Percentiles rank a stretch among this genome's conserved stretches.
Evolutionary conservation across 92 coral and sea anemone species (phyloP).

Genomic region (Siderastrea siderea): DNA sequence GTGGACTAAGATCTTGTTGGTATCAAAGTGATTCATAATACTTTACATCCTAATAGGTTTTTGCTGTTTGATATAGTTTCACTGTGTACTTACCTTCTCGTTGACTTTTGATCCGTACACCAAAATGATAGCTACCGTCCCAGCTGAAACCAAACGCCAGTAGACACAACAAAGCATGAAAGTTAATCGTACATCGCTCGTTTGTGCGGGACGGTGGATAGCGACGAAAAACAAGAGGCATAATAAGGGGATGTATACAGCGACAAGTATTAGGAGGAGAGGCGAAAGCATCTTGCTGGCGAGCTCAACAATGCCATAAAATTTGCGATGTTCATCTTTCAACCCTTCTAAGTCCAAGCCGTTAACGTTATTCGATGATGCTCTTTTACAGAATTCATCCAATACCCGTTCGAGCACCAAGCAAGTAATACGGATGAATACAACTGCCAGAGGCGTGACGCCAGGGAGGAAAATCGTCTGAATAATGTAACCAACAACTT

Average conservation of each 20-base stretch:
- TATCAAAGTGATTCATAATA: too few relatives aligned
- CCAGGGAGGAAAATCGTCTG: background rate
- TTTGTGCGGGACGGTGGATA: background rate
- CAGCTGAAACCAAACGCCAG: background rate
- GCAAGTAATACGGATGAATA: background rate
- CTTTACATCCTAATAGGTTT: too few relatives aligned
- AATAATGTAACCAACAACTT: background rate
- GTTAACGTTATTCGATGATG: too few relatives aligned
- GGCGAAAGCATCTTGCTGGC: conserved; percentile 22
- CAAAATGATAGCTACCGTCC: background rate
- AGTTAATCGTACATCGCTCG: too few relatives aligned
- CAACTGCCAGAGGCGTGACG: conserved; percentile 1
- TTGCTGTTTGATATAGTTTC: background rate
- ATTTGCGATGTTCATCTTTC: conserved; percentile 11
- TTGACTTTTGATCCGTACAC: conserved; percentile 12
- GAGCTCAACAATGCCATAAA: background rate
- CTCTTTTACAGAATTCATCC: conserved; percentile 3
- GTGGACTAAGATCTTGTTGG: too few relatives aligned
- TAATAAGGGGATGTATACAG: background rate
- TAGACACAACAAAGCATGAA: background rate
- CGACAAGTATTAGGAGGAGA: background rate
- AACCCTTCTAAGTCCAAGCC: background rate
- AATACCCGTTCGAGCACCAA: background rate
- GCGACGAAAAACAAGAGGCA: conserved; percentile 6
- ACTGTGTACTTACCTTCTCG: conserved; percentile 10